Percentiles rank a stretch among this genome's conserved stretches.
phyloP scores from a whole-genome alignment of 2,113 vertebrate genomes.

The Calypte anna region DNA sequence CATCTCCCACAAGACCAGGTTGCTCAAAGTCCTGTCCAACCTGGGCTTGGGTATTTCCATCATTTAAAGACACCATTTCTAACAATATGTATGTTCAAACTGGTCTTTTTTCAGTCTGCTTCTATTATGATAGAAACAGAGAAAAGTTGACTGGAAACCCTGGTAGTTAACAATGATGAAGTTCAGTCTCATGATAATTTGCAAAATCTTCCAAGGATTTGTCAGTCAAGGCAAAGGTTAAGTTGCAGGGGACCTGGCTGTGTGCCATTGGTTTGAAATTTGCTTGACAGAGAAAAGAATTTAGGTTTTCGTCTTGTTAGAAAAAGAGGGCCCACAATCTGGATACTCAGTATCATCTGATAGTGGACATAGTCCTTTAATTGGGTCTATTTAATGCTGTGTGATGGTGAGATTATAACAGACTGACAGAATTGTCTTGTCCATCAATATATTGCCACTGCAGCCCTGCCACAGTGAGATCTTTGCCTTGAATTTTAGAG shows the following conservation, averaged over 20 bases:
- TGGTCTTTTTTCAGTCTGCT: neutral
- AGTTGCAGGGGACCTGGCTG: neutral
- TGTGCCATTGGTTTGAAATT: neutral
- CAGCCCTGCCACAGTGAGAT: neutral
- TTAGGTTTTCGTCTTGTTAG: neutral
- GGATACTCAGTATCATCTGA: neutral
- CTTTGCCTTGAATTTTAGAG: neutral
- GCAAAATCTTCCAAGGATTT: neutral
- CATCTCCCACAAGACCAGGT: no score
- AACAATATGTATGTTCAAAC: neutral
- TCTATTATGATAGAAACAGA: neutral
- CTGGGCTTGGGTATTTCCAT: no score
- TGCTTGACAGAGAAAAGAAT: neutral
- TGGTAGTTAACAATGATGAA: neutral
- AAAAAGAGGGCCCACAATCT: neutral
- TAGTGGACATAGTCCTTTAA: neutral
- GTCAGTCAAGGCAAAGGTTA: neutral
- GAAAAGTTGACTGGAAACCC: neutral
- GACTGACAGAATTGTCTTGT: neutral
- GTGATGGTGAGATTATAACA: neutral
- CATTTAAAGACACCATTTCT: neutral
- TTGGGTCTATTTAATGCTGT: neutral
- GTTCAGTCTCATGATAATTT: neutral
- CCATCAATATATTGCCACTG: neutral
- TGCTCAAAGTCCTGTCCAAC: no score